These are phyloP conservation scores for Ceratotherium simum DNA, from an alignment of 2,113 vertebrate species.

Conservation along the genomic window DNA sequence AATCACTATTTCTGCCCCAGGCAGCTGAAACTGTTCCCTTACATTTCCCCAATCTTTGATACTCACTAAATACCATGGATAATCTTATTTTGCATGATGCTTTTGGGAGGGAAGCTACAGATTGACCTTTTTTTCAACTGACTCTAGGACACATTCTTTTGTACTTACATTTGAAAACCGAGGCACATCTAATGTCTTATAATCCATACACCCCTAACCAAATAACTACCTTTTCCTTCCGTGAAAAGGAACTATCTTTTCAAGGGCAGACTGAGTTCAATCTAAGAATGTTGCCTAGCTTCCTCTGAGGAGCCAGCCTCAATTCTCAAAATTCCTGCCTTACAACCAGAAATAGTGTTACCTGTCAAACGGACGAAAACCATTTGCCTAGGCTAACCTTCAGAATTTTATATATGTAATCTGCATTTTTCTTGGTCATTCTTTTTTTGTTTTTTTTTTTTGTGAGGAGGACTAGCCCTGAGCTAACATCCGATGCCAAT, in stretches of 20 bases:
- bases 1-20: background rate
- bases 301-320: background rate
- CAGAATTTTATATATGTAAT: conserved; percentile 29
- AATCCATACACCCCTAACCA: conserved; percentile 4
- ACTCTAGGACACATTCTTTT: background rate
- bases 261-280: conserved; percentile 13
- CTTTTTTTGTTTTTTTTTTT: too few relatives aligned
- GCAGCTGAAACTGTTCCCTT: conserved; percentile 35
- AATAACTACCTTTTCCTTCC: too few relatives aligned
- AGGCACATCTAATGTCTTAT: background rate
- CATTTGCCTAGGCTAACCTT: background rate
- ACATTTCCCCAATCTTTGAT: conserved; percentile 26
- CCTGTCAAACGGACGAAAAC: conserved; percentile 49
- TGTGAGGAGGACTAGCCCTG: too few relatives aligned
- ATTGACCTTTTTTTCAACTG: background rate
- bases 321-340: conserved; percentile 27
- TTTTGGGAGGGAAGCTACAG: conserved; percentile 7
- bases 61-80: conserved; percentile 42
- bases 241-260: background rate
- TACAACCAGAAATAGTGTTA: conserved; percentile 10
- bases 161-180: background rate
- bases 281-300: background rate
- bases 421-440: too few relatives aligned
- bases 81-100: conserved; percentile 39
- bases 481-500: too few relatives aligned